Evolutionary conservation across 92 coral and sea anemone species (phyloP).

Genomic region (Siderastrea siderea): DNA sequence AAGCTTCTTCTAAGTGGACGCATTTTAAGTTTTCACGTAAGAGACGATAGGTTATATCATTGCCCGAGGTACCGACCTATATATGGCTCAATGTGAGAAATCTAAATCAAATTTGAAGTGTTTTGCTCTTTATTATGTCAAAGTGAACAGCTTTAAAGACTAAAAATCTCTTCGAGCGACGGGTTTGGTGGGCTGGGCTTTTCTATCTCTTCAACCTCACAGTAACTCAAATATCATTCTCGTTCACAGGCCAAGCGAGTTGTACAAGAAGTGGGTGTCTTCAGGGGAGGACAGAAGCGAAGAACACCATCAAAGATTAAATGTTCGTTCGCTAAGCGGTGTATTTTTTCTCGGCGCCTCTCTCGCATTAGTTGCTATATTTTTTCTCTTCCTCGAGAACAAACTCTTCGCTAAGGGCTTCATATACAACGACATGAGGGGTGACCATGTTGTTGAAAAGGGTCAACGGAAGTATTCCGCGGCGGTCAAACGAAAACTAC

Average conservation of each 20-base stretch:
- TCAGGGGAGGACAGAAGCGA: constrained; percentile 73
- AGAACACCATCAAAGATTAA: constrained; percentile 74
- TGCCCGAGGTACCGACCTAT: too few relatives aligned
- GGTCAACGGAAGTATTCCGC: constrained; percentile 68
- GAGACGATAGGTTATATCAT: too few relatives aligned
- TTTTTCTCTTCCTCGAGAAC: constrained; percentile 81
- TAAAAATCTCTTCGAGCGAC: neutral
- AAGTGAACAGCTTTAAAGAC: neutral
- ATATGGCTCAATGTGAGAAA: too few relatives aligned
- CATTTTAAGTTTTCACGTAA: too few relatives aligned
- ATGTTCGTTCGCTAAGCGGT: constrained; percentile 77
- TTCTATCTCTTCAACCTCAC: neutral
- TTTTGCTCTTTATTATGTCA: too few relatives aligned
- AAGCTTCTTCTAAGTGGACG: too few relatives aligned
- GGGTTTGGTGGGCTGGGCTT: neutral
- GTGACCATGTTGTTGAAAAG: constrained; percentile 45
- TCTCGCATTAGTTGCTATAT: constrained; percentile 66
- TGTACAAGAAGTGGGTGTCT: constrained; percentile 94
- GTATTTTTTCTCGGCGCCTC: constrained; percentile 87
- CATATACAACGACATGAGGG: constrained; percentile 69
- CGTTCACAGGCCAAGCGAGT: constrained; percentile 72
- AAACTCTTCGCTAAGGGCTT: constrained; percentile 81
- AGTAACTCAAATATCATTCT: neutral
- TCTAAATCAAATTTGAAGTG: too few relatives aligned
- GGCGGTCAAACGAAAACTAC: constrained; percentile 74